These are phyloP conservation scores for Epinotia bilunana DNA, from an alignment of 2,888 invertebrate genomes.

Conservation along the genomic window DNA sequence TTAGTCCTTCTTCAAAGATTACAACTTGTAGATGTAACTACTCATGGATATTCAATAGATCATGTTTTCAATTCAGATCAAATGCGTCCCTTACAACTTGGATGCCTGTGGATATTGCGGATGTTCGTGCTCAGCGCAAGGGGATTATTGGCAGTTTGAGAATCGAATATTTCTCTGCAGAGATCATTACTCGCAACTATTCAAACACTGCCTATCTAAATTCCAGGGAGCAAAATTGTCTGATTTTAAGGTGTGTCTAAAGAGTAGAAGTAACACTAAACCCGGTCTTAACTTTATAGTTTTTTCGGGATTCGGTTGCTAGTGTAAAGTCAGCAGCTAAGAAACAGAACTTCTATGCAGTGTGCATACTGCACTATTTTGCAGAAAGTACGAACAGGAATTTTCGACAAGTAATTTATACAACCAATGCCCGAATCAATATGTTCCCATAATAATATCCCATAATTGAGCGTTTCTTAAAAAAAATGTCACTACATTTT, in stretches of 20 bases:
- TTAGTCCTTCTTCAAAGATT: background rate
- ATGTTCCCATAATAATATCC: too few relatives aligned
- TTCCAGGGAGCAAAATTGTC: slow-evolving; percentile 74
- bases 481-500: too few relatives aligned
- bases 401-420: too few relatives aligned
- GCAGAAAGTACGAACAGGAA: too few relatives aligned
- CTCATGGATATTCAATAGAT: background rate
- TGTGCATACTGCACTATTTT: too few relatives aligned
- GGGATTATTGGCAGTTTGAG: slow-evolving; percentile 85
- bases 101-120: slow-evolving; percentile 76
- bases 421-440: too few relatives aligned
- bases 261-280: background rate
- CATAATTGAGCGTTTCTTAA: too few relatives aligned
- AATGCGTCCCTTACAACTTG: slow-evolving; percentile 81
- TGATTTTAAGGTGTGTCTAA: slow-evolving; percentile 73
- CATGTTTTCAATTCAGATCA: slow-evolving; percentile 64
- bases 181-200: slow-evolving; percentile 72
- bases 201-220: slow-evolving; percentile 73
- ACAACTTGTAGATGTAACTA: background rate
- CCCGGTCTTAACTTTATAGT: background rate
- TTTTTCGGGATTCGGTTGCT: background rate
- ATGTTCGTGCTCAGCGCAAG: slow-evolving; percentile 77
- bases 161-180: slow-evolving; percentile 77
- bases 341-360: too few relatives aligned
- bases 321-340: too few relatives aligned